Conservation (phyloP, 1,140 invertebrate genomes). For the Panagrolaimus sp. region DNA sequence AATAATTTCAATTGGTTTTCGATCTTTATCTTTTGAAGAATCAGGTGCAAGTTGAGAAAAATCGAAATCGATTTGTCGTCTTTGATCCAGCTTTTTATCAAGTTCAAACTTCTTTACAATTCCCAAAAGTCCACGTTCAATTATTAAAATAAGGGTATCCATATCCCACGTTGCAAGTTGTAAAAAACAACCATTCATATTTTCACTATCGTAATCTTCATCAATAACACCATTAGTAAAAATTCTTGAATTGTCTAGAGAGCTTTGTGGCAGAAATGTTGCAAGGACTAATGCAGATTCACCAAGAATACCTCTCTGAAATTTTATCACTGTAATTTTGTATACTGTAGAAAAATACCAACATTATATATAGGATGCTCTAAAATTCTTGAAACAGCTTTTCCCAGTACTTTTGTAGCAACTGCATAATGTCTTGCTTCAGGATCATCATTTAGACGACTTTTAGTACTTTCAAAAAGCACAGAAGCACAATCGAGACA, state of each 20-base stretch:
- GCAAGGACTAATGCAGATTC: too few relatives aligned
- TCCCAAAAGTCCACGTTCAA: too few relatives aligned
- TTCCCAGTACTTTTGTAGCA: neutral
- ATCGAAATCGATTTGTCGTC: neutral
- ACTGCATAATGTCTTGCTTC: neutral
- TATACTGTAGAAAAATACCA: neutral
- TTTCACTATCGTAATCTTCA: too few relatives aligned
- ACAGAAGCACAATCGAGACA: neutral
- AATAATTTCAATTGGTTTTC: neutral
- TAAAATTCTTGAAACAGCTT: neutral
- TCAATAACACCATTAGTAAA: too few relatives aligned
- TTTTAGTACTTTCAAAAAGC: neutral
- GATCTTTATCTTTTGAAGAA: neutral
- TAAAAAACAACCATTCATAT: too few relatives aligned
- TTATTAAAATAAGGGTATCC: too few relatives aligned
- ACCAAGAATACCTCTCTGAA: too few relatives aligned
- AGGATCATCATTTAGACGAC: neutral
- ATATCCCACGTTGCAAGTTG: too few relatives aligned
- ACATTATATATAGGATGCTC: neutral
- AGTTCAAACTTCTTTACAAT: too few relatives aligned
- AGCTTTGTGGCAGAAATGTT: too few relatives aligned
- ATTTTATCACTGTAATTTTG: neutral
- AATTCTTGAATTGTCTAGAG: too few relatives aligned
- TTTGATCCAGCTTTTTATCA: too few relatives aligned
- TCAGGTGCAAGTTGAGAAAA: neutral